These are phyloP conservation scores for Oryctolagus cuniculus DNA, from an alignment of 2,113 vertebrate species.

Conservation along the genomic window DNA sequence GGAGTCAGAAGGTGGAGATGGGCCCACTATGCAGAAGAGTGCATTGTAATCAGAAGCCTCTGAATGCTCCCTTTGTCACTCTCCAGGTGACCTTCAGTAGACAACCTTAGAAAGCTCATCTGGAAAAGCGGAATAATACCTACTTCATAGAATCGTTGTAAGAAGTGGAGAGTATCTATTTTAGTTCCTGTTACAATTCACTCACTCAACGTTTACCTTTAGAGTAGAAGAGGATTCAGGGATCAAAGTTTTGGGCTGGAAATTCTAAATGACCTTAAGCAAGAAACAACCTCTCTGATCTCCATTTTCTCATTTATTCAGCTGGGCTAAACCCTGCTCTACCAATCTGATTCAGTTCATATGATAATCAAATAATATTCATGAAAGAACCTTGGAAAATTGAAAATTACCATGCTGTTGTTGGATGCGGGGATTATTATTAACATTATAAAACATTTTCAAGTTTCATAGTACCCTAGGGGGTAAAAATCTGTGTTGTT, in stretches of 20 bases:
- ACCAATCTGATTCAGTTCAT: neutral
- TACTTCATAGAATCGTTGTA: neutral
- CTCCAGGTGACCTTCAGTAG: neutral
- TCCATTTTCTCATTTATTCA: neutral
- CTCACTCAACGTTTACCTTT: neutral
- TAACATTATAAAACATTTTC: slow-evolving; percentile 60
- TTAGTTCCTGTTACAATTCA: neutral
- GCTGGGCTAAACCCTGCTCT: neutral
- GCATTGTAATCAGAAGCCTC: neutral
- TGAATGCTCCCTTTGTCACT: neutral
- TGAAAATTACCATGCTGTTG: neutral
- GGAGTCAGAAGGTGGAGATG: no score
- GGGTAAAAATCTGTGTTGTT: slow-evolving; percentile 2
- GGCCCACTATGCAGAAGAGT: neutral
- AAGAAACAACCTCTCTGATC: slow-evolving; percentile 19
- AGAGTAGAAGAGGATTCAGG: neutral
- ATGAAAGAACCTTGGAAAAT: slow-evolving; percentile 50
- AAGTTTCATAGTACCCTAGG: neutral
- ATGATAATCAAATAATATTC: slow-evolving; percentile 10
- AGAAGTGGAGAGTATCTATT: neutral
- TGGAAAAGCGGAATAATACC: neutral
- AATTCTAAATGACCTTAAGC: slow-evolving; percentile 44
- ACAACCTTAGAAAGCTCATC: neutral
- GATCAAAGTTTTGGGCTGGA: neutral
- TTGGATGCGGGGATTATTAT: slow-evolving; percentile 33